phyloP scores from a whole-genome alignment of 2,888 invertebrate species.

The Xestoiulus laeticollis region DNA sequence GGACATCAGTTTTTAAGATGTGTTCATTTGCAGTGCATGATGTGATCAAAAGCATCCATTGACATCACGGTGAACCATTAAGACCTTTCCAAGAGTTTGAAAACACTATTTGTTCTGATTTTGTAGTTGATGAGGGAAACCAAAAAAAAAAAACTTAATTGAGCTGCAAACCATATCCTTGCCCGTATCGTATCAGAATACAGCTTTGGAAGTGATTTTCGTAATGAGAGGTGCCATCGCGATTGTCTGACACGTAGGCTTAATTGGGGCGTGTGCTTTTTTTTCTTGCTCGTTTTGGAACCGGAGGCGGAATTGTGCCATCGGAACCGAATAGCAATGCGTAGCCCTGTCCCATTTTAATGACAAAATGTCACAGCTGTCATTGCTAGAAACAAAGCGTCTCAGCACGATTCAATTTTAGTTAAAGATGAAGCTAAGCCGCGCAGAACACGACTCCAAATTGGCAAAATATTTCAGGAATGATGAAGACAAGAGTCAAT shows the following conservation, averaged over 20 bases:
- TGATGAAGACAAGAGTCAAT: slow-evolving; percentile 43
- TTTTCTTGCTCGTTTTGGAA: neutral
- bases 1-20: too few relatives aligned
- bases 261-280: slow-evolving; percentile 17
- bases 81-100: too few relatives aligned
- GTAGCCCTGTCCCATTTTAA: slow-evolving; percentile 27
- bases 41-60: too few relatives aligned
- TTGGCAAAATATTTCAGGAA: slow-evolving; percentile 43
- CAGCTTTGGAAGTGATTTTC: neutral
- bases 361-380: slow-evolving; percentile 43
- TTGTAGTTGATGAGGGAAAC: too few relatives aligned
- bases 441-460: slow-evolving; percentile 39
- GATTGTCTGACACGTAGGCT: neutral
- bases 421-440: slow-evolving; percentile 43
- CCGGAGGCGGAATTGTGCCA: neutral
- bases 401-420: slow-evolving; percentile 39
- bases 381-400: slow-evolving; percentile 27
- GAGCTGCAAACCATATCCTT: neutral
- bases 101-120: too few relatives aligned
- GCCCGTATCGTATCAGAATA: slow-evolving; percentile 4
- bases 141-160: neutral
- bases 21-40: too few relatives aligned
- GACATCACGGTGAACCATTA: too few relatives aligned
- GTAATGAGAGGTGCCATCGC: slow-evolving; percentile 36
- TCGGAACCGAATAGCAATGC: neutral